Percentiles rank a stretch among this genome's conserved stretches.
Evolutionary conservation across 2,113 vertebrate species (phyloP).

Genomic region (Daubentonia madagascariensis): DNA sequence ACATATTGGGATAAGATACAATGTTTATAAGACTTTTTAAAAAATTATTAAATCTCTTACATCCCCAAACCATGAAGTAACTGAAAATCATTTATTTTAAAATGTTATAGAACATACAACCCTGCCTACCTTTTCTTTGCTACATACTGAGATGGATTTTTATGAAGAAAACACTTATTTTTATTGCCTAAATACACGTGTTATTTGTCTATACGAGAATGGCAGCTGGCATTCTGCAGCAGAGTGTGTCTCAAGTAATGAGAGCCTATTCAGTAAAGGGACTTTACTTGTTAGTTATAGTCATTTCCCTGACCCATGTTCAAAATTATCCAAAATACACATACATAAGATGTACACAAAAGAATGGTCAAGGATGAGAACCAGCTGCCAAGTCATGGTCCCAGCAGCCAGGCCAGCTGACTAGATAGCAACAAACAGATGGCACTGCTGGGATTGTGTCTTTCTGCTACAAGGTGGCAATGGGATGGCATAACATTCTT

Average conservation of each 20-base stretch:
- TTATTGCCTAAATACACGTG: conserved; percentile 82
- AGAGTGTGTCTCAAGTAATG: conserved; percentile 83
- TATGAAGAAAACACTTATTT: conserved; percentile 80
- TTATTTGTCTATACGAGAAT: conserved; percentile 85
- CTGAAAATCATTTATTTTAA: conserved; percentile 75
- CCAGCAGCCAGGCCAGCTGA: conserved; percentile 94
- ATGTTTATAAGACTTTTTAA: conserved; percentile 72
- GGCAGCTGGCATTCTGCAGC: conserved; percentile 85
- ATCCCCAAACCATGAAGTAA: conserved; percentile 74
- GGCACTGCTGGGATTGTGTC: conserved; percentile 93
- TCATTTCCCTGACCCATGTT: conserved; percentile 85
- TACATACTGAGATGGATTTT: conserved; percentile 83
- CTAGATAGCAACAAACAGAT: conserved; percentile 95
- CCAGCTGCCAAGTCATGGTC: conserved; percentile 92
- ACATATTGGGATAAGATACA: conserved; percentile 72
- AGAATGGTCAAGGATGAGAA: conserved; percentile 89
- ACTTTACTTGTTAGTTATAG: conserved; percentile 85
- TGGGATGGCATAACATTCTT: conserved; percentile 99
- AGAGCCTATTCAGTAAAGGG: conserved; percentile 84
- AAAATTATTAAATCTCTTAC: conserved; percentile 69
- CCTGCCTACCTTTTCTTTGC: conserved; percentile 71
- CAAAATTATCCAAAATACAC: conserved; percentile 83
- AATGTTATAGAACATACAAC: conserved; percentile 69
- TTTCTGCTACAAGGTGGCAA: conserved; percentile 94
- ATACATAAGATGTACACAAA: conserved; percentile 69